Evolutionary conservation across 2,797 vertebrate species (phyloP), one percentile per base, ranked within the genome.

Genomic region (Limosa lapponica): DNA sequence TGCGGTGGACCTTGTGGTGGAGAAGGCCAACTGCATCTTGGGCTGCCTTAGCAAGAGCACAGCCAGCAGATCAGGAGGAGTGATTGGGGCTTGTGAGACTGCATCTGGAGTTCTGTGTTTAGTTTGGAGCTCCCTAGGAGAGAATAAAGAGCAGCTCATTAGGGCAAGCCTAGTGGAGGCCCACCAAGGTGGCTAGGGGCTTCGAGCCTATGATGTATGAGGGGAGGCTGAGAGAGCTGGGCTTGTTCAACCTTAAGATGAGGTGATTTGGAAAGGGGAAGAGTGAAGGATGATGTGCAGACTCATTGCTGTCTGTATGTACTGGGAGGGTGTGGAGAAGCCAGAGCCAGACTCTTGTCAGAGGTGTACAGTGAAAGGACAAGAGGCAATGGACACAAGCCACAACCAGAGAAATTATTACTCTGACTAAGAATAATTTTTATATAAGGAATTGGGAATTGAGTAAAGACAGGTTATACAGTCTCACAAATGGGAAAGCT

Each of bases 71-170:
- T 30, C 37, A 37, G 64, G 44, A 55, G 11, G 19, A 59, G 13
- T 10, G 15, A 52, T 10, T 41, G 5, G 10, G 3, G 1, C 24
- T 59, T 77, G 8, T 59, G 46, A 36, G 20, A 20, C 19, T 0
- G 0, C 25, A n/a, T 36, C 32, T 70, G 32, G 18, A 64, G 41
- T 61, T 81, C n/a, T 43, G 16, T 52, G 41, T 65, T 37, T 18
- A 18, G 5, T 55, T 13, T 57, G 70, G 44, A 49, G 46, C 43
- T 81, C 34, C 11, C 10, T 8, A 23, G 67, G 24, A 39, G n/a
- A 48, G 16, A 10, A 48, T 16, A 28, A 36, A n/a, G 46, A 78
- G 43, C 30, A 52, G 7, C 43, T 72, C 10, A 16, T 10, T 48
- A 27, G 20, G 8, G 10, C 1, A 2, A 74, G 11, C 13, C 23